Evolutionary conservation across 1,140 invertebrate genomes (phyloP).

Genomic region (Drosophila mayri): DNA sequence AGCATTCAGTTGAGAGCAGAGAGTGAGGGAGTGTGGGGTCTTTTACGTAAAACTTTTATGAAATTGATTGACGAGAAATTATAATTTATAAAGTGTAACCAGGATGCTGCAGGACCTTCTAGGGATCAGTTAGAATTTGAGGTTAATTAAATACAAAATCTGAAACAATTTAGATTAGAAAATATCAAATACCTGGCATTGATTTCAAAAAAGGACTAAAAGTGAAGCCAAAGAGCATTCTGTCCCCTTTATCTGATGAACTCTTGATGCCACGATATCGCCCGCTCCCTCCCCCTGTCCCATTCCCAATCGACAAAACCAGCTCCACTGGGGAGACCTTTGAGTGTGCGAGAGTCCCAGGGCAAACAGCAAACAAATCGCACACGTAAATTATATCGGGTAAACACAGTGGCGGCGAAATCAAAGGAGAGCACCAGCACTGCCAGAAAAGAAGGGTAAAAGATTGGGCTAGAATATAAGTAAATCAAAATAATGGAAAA

Average conservation of each 20-base stretch:
- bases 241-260: neutral
- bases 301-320: neutral
- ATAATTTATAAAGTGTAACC: neutral
- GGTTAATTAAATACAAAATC: neutral
- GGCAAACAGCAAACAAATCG: constrained; percentile 39
- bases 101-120: neutral
- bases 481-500: neutral
- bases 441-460: neutral
- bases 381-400: constrained; percentile 44
- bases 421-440: constrained; percentile 18
- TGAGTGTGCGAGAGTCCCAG: constrained; percentile 13
- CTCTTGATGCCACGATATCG: neutral
- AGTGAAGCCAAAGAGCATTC: constrained; percentile 11
- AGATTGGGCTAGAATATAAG: no score
- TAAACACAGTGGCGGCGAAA: constrained; percentile 27
- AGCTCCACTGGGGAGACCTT: neutral
- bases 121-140: neutral
- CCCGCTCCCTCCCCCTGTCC: neutral
- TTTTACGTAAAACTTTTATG: neutral
- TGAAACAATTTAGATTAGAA: neutral
- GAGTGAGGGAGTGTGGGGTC: neutral
- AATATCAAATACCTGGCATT: neutral
- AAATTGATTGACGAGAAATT: constrained; percentile 3
- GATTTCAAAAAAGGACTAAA: constrained; percentile 12
- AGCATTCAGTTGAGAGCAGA: neutral